Evolutionary conservation across 2,113 vertebrate genomes (phyloP).

Genomic region (Oceanodroma tethys): DNA sequence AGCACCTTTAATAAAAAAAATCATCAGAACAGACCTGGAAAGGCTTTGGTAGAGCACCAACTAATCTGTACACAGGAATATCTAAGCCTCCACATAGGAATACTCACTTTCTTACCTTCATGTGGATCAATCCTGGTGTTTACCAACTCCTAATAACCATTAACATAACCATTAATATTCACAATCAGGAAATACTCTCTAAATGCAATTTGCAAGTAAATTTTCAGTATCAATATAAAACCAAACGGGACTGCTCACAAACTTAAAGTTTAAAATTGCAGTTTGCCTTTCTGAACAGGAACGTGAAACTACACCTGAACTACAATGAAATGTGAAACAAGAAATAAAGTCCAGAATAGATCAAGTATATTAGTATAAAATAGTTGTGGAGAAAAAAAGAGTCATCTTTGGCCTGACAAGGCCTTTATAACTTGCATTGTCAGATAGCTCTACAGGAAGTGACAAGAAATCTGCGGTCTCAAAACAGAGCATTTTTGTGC

Average conservation of each 20-base stretch:
- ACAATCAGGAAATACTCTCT: not conserved
- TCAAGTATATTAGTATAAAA: not conserved
- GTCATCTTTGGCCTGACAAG: not conserved
- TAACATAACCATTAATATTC: not conserved
- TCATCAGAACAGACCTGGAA: not conserved
- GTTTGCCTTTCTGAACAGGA: not conserved
- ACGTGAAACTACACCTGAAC: not conserved
- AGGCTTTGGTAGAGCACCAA: not conserved
- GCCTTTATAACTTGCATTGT: not conserved
- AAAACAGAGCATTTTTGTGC: not conserved
- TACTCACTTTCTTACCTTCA: not conserved
- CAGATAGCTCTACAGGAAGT: not conserved
- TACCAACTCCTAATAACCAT: not conserved
- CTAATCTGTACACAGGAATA: not conserved
- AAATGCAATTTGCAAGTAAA: not conserved
- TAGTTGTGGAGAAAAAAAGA: not conserved
- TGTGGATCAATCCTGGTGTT: not conserved
- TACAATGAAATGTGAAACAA: not conserved
- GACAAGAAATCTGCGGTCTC: not conserved
- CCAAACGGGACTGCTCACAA: not conserved
- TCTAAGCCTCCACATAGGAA: not conserved
- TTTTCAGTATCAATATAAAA: not conserved
- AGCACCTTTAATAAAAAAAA: not conserved
- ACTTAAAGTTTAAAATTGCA: not conserved
- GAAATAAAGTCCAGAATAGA: not conserved